phyloP scores from a whole-genome alignment of 2,888 invertebrate genomes.

The Orthosia gracilis region DNA sequence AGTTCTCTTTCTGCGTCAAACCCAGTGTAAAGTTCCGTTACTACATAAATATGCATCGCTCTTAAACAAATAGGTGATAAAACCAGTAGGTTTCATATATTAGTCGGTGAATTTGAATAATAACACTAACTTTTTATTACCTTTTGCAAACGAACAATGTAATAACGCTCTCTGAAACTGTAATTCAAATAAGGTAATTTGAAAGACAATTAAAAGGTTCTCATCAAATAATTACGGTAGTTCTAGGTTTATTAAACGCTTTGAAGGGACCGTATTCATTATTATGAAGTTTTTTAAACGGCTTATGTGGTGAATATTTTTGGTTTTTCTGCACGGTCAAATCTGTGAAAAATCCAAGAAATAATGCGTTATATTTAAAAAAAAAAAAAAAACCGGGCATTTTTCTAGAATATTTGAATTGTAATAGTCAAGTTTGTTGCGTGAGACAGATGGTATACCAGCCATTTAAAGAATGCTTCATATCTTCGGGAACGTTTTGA shows the following conservation, averaged over 20 bases:
- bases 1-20: background rate
- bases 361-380: no score
- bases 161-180: conserved; percentile 2
- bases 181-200: background rate
- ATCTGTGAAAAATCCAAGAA: no score
- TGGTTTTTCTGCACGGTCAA: no score
- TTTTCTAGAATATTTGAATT: no score
- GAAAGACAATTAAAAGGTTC: background rate
- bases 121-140: background rate
- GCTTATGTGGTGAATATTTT: no score
- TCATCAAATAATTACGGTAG: background rate
- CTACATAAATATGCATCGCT: background rate
- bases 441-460: no score
- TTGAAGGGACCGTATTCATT: no score
- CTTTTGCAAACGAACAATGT: background rate
- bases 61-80: background rate
- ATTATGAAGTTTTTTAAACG: no score
- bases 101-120: background rate
- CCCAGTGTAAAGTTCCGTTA: background rate
- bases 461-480: no score
- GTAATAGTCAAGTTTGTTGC: no score
- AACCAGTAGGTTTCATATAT: background rate
- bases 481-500: no score
- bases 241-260: background rate
- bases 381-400: no score